These are phyloP conservation scores for Oreocharis arfaki DNA, from an alignment of 2,113 vertebrate genomes.

Conservation along the genomic window DNA sequence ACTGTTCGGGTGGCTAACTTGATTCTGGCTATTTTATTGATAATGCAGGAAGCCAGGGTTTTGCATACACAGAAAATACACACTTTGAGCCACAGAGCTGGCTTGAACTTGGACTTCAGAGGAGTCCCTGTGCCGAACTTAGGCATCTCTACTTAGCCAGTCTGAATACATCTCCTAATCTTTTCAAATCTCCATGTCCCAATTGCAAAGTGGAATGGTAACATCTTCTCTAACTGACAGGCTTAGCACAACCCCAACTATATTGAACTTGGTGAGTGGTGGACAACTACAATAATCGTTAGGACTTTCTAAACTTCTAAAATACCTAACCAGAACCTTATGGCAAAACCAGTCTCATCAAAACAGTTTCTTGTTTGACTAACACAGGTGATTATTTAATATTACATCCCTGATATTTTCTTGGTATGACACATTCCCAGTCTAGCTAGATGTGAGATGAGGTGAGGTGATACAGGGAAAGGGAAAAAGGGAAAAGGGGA, in stretches of 20 bases:
- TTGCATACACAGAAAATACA: neutral
- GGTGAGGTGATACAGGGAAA: too few relatives aligned
- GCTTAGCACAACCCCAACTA: neutral
- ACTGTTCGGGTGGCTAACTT: neutral
- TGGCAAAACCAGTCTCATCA: neutral
- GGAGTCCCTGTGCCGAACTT: neutral
- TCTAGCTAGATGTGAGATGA: neutral
- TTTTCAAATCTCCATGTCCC: neutral
- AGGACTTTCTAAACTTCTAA: neutral
- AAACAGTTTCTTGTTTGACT: neutral
- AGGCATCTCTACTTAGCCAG: neutral
- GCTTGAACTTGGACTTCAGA: neutral
- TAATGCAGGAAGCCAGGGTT: neutral
- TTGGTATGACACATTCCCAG: neutral
- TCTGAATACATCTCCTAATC: neutral
- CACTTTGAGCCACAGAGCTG: neutral
- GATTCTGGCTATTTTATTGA: neutral
- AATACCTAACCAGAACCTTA: neutral
- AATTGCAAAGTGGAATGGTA: neutral
- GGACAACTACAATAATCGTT: neutral
- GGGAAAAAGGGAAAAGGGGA: accelerated
- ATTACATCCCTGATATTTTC: neutral
- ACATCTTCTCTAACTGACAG: neutral
- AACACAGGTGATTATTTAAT: neutral
- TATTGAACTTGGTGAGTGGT: neutral